Conservation (phyloP, 2,888 invertebrate genomes). For the Ichneumoninae sp. region DNA sequence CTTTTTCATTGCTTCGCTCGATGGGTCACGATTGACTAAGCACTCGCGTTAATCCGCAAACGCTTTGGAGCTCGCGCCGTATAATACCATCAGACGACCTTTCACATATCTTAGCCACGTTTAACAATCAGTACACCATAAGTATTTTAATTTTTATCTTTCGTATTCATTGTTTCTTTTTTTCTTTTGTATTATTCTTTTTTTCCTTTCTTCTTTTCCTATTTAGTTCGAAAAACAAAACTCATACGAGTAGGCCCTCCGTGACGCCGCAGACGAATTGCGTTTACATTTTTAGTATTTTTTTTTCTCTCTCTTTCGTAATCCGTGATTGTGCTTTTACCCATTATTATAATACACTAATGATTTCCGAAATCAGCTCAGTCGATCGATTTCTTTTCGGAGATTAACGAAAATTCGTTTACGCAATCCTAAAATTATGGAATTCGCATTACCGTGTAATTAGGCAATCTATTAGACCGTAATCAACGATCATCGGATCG, state of each 20-base stretch:
- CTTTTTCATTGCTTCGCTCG: conserved; percentile 34
- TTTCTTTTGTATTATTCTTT: conserved; percentile 43
- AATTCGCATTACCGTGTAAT: conserved; percentile 40
- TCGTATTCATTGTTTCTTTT: conserved; percentile 52
- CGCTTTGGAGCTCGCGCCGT: conserved; percentile 75
- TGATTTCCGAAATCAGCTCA: conserved; percentile 46
- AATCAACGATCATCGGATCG: conserved; percentile 7
- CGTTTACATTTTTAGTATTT: conserved; percentile 26
- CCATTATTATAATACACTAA: conserved; percentile 21
- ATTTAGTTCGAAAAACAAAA: conserved; percentile 56
- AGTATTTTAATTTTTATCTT: conserved; percentile 63
- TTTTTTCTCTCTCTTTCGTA: conserved; percentile 46
- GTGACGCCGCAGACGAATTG: conserved; percentile 55
- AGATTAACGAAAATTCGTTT: conserved; percentile 14
- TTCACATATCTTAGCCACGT: conserved; percentile 72
- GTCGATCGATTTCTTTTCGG: conserved; percentile 38
- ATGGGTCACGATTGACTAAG: conserved; percentile 65
- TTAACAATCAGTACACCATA: conserved; percentile 79
- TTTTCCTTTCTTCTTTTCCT: conserved; percentile 45
- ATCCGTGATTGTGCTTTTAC: conserved; percentile 44
- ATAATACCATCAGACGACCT: conserved; percentile 77
- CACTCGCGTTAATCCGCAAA: conserved; percentile 68
- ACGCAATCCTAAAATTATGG: conserved; percentile 6
- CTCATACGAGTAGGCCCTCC: conserved; percentile 63
- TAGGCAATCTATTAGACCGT: conserved; percentile 48